Evolutionary conservation across 2,888 invertebrate genomes (phyloP), one percentile per base, ranked within the genome.

Genomic region (Belgica antarctica): DNA sequence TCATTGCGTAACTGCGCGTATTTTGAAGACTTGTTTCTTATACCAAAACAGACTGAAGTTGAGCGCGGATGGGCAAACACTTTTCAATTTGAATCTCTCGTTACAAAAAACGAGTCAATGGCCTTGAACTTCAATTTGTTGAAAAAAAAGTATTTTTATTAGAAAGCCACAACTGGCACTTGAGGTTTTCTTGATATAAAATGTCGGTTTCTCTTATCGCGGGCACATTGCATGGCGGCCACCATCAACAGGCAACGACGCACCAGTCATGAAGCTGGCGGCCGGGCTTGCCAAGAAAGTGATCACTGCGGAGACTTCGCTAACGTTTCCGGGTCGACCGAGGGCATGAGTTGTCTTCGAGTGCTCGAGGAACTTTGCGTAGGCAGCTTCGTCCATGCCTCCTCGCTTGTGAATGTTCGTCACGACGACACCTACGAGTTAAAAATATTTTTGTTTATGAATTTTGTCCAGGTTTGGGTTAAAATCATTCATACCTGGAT

Each of bases 161-260:
- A n/a, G n/a, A n/a, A n/a, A n/a, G n/a, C n/a, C n/a, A n/a, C n/a
- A n/a, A n/a, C n/a, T n/a, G n/a, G n/a, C n/a, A n/a, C n/a, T n/a
- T n/a, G n/a, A n/a, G n/a, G n/a, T n/a, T n/a, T n/a, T n/a, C 31
- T 41, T 41, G 41, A 41, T 41, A n/a, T 3, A 41, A n/a, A n/a
- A n/a, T n/a, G n/a, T n/a, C n/a, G n/a, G n/a, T n/a, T n/a, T n/a
- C n/a, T n/a, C 15, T 85, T 86, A 94, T 75, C 96, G 86, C 8
- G 96, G 95, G 75, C 96, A 96, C 89, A 95, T 91, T 4, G 90
- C 92, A 79, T 95, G 93, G 61, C 96, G 84, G 0, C 98, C 98
- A 22, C 98, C 98, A 79, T 98, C 98, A 0, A 97, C 91, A 0
- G 95, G 90, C 24, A 99, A 74, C 71, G 88, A 89, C 3, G 86